Conservation (phyloP, 2,113 vertebrate species). For the Lamprotornis superbus region DNA sequence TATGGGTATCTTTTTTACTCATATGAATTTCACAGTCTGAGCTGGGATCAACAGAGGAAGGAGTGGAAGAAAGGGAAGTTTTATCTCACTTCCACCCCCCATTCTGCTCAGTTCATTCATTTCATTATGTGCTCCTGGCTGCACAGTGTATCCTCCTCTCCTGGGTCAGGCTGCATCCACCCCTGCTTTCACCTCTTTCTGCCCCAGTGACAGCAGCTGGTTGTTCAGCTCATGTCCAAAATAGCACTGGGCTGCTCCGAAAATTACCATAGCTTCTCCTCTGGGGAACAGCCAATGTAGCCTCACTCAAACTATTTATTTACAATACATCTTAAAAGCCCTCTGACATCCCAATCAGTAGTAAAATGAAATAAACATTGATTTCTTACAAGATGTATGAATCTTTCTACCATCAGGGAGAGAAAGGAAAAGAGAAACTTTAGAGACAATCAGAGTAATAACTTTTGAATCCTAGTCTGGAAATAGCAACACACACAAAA, state of each 20-base stretch:
- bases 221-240: neutral
- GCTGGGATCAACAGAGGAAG: neutral
- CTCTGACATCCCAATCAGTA: neutral
- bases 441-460: neutral
- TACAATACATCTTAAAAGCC: constrained; percentile 1
- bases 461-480: neutral
- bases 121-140: neutral
- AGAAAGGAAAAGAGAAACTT: neutral
- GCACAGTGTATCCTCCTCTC: neutral
- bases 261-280: neutral
- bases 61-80: neutral
- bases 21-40: neutral
- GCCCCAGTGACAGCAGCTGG: neutral
- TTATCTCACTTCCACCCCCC: neutral
- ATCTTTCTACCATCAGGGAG: neutral
- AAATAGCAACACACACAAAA: neutral
- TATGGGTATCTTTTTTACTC: neutral
- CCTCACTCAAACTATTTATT: neutral
- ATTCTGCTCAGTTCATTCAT: neutral
- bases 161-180: neutral
- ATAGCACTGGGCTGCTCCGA: neutral
- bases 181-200: neutral
- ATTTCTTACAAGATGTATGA: neutral
- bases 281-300: neutral
- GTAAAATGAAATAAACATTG: constrained; percentile 11